Conservation (phyloP, 2,888 invertebrate genomes). For the Drosophila hawaiiensis region DNA sequence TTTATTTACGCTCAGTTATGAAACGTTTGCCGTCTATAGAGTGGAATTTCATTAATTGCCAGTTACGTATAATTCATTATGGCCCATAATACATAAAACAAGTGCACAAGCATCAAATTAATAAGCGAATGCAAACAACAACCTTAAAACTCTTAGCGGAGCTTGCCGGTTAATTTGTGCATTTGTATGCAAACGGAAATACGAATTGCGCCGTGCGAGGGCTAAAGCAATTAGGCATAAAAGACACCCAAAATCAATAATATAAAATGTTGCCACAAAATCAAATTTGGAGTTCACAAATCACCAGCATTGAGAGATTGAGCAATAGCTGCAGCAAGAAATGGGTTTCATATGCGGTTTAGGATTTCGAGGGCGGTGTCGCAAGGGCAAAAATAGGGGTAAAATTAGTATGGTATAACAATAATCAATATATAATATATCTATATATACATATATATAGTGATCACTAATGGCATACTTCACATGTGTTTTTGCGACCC, state of each 20-base stretch:
- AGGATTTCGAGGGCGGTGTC: slow-evolving; percentile 26
- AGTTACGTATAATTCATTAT: slow-evolving; percentile 25
- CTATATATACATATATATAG: not conserved
- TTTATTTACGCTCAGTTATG: slow-evolving; percentile 42
- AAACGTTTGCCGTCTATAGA: slow-evolving; percentile 35
- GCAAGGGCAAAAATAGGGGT: slow-evolving; percentile 42
- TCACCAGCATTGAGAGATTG: slow-evolving; percentile 28
- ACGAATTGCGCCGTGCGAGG: slow-evolving; percentile 33
- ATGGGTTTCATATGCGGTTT: slow-evolving; percentile 22
- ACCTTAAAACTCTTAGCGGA: not conserved
- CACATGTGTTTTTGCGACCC: slow-evolving; percentile 43
- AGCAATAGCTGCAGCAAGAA: slow-evolving; percentile 29
- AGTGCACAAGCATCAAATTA: slow-evolving; percentile 28
- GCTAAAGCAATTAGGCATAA: slow-evolving; percentile 39
- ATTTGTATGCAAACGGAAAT: slow-evolving; percentile 70
- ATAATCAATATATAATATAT: slow-evolving; percentile 21
- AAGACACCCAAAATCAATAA: slow-evolving; percentile 13
- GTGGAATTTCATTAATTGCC: slow-evolving; percentile 42
- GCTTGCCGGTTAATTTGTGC: slow-evolving; percentile 57
- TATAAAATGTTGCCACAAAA: slow-evolving; percentile 9
- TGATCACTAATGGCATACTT: slow-evolving; percentile 38
- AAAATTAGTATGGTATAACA: slow-evolving; percentile 13
- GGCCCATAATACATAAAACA: slow-evolving; percentile 5
- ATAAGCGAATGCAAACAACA: slow-evolving; percentile 24
- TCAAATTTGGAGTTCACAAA: slow-evolving; percentile 45